Conservation (phyloP, 2,797 vertebrate genomes). For the Cephalopachus bancanus region DNA sequence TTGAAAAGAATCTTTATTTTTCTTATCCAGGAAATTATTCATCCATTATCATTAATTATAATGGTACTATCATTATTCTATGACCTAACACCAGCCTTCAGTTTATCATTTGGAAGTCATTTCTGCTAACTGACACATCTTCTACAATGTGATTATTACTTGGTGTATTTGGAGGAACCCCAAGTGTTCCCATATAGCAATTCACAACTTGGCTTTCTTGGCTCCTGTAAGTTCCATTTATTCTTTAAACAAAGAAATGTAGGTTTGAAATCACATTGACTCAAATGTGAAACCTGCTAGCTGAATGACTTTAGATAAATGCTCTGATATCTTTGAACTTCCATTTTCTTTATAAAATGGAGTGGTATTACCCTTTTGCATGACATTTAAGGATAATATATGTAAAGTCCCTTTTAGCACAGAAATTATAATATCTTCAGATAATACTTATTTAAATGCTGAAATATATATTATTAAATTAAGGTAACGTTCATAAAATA, state of each 20-base stretch:
- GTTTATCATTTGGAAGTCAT: not conserved
- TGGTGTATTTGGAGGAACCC: not conserved
- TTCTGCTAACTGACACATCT: accelerated
- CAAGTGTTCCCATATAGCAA: not conserved
- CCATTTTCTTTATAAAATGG: not conserved
- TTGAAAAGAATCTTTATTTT: not conserved
- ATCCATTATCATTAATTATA: not conserved
- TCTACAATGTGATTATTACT: not conserved
- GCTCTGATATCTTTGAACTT: too few species aligned
- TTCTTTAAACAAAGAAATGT: not conserved
- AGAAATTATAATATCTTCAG: constrained; percentile 10
- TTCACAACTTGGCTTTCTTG: not conserved
- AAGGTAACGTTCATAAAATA: constrained; percentile 8
- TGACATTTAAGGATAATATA: constrained; percentile 43
- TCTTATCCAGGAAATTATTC: not conserved
- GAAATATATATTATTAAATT: constrained; percentile 25
- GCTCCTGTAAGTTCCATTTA: not conserved
- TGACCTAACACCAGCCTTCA: not conserved
- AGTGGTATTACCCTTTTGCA: not conserved
- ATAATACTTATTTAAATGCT: constrained; percentile 51
- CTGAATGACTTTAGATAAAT: too few species aligned
- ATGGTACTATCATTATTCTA: not conserved
- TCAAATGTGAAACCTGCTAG: not conserved
- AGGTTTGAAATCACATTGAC: not conserved
- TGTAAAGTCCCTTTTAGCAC: not conserved